These are phyloP conservation scores for Alexandromys fortis DNA, from an alignment of 2,113 vertebrate genomes.

Conservation along the genomic window DNA sequence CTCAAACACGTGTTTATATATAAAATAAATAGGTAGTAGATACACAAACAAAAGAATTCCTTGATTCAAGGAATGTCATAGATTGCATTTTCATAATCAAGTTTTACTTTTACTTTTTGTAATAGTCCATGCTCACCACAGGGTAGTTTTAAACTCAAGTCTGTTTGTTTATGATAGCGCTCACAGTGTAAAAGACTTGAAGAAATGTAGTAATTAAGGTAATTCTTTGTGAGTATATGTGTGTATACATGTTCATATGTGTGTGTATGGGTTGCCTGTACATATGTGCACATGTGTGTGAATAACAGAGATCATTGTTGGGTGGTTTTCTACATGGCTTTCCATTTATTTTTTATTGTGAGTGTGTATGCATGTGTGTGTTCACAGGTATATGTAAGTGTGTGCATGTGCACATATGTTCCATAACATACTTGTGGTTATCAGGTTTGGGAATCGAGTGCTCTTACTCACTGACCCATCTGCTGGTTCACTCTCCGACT, in stretches of 20 bases:
- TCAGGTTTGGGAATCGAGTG: neutral
- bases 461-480: neutral
- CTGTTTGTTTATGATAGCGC: neutral
- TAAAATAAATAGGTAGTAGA: neutral
- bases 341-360: neutral
- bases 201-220: neutral
- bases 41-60: neutral
- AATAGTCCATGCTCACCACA: neutral
- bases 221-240: neutral
- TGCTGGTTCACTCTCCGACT: neutral
- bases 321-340: neutral
- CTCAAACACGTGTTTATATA: neutral
- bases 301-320: neutral
- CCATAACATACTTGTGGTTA: neutral
- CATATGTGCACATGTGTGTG: neutral
- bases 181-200: neutral
- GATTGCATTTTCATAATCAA: neutral
- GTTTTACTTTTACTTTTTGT: neutral
- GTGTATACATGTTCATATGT: neutral
- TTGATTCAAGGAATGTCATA: neutral
- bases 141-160: neutral
- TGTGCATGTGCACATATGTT: neutral
- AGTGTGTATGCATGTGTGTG: neutral
- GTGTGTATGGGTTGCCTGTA: neutral
- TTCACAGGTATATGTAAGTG: rapidly evolving